Base-by-base conservation (phyloP, 2,888 invertebrate genomes). In the Nomada flava region DNA sequence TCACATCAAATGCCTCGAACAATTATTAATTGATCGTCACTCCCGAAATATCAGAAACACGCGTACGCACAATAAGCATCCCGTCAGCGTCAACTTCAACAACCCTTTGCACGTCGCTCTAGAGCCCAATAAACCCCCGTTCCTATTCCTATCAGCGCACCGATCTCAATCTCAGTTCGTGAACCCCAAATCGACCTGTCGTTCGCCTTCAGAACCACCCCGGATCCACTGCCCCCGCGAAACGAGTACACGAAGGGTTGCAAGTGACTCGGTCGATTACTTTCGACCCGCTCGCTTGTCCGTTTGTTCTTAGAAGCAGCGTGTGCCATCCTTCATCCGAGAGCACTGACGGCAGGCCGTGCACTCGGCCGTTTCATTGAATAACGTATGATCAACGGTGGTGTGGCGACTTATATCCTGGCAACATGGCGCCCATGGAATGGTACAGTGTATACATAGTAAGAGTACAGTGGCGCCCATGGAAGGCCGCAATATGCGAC, bases 401-500 rank as follows among this genome's bases (percentile, higher is more conserved):
- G 20, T 9, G 62, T 9, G 62, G 42, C 71, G 71, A 53, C 82
- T 82, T 79, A 76, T 64, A 72, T 57, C 68, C 52, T 9, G 29
- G 36, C 52, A n/a, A n/a, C 52, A 15, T 62, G 68, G 60, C 63
- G 57, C 71, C 68, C 75, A 7, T 0, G 7, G 29, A 20, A 20
- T 0, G 20, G 0, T 20, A 20, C 20, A 20, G 20, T 20, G 20
- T 20, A 20, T n/a, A n/a, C n/a, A n/a, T 20, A 20, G 20, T 20
- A 36, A 47, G 18, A 64, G 76, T 73, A 70, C 11, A 29, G 60
- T 53, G 68, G 60, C 63, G 57, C 71, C 68, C 75, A 1, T 0
- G 7, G 36, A 36, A 47, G 18, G 68, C 65, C 74, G 77, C 64
- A 82, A 83, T 80, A 83, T 85, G 26, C 84, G 74, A 62, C 72